A percentile compares a stretch with the other conserved stretches of the same genome.
These are phyloP conservation scores for Tachystola acroxantha DNA, from an alignment of 2,888 invertebrate genomes.

Conservation along the genomic window DNA sequence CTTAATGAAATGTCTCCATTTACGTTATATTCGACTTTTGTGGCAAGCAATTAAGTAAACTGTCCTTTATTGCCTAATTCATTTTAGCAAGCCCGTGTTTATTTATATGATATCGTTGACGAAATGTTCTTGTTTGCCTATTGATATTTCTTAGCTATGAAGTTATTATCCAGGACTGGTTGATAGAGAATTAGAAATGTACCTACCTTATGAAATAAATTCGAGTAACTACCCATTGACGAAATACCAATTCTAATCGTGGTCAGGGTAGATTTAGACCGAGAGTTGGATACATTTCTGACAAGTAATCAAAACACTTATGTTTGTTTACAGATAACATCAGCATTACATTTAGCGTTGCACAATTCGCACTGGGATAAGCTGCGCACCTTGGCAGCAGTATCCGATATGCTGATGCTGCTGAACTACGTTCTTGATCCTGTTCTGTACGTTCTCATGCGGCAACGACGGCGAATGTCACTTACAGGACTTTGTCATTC, in stretches of 20 bases:
- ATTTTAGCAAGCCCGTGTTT: too few relatives aligned
- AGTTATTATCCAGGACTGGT: too few relatives aligned
- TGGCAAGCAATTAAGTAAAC: neutral
- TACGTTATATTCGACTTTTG: neutral
- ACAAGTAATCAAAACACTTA: too few relatives aligned
- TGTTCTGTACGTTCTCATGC: constrained; percentile 87
- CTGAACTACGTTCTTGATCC: constrained; percentile 91
- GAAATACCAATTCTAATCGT: too few relatives aligned
- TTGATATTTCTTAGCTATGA: too few relatives aligned
- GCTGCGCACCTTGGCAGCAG: constrained; percentile 55
- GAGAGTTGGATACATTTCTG: too few relatives aligned
- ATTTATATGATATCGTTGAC: too few relatives aligned
- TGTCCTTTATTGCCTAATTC: neutral
- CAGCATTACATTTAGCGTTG: constrained; percentile 71
- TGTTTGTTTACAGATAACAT: constrained; percentile 67
- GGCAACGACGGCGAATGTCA: constrained; percentile 51
- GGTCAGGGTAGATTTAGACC: too few relatives aligned
- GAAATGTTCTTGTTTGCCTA: too few relatives aligned
- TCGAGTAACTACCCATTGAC: too few relatives aligned
- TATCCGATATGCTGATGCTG: constrained; percentile 87
- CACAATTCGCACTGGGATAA: constrained; percentile 40
- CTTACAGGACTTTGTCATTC: constrained; percentile 40
- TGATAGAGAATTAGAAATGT: too few relatives aligned
- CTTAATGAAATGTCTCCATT: neutral
- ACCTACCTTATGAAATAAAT: too few relatives aligned